These are phyloP conservation scores for Melanostoma scalare DNA, from an alignment of 2,888 invertebrate genomes.

Conservation along the genomic window DNA sequence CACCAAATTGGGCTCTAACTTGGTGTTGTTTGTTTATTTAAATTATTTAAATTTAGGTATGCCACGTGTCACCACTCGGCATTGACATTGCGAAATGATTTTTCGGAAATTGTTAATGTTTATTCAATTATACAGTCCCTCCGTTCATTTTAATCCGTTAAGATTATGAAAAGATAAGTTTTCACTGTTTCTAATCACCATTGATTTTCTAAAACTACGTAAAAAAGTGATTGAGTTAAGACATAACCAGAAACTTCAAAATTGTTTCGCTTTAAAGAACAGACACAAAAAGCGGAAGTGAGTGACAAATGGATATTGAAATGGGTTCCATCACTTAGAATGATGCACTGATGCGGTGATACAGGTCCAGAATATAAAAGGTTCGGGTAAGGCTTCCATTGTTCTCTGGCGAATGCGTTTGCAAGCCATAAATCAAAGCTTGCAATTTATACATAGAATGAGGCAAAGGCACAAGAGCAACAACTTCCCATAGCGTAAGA, in stretches of 20 bases:
- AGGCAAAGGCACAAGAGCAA: constrained; percentile 50
- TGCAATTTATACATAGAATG: constrained; percentile 69
- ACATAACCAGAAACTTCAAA: not conserved
- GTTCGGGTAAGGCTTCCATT: constrained; percentile 19
- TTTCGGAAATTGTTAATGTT: too few species aligned
- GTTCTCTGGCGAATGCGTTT: constrained; percentile 64
- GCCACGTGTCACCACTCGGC: constrained; percentile 50
- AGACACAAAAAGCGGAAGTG: constrained; percentile 27
- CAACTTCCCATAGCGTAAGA: constrained; percentile 45
- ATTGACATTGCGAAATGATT: too few species aligned
- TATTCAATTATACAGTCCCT: too few species aligned
- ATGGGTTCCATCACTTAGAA: constrained; percentile 54
- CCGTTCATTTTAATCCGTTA: too few species aligned
- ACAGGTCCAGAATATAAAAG: not conserved
- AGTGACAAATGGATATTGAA: constrained; percentile 70
- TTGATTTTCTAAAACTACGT: not conserved
- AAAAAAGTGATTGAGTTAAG: not conserved
- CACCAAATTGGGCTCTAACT: constrained; percentile 48
- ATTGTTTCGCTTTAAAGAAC: constrained; percentile 13
- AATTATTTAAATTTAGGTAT: constrained; percentile 56
- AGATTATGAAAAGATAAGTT: not conserved
- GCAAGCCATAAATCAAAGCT: constrained; percentile 75
- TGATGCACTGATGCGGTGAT: constrained; percentile 37
- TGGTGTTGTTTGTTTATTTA: constrained; percentile 31
- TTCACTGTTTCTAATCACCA: not conserved